phyloP scores from a whole-genome alignment of 2,113 vertebrate genomes.

The Cyphomyrus plagiostoma region DNA sequence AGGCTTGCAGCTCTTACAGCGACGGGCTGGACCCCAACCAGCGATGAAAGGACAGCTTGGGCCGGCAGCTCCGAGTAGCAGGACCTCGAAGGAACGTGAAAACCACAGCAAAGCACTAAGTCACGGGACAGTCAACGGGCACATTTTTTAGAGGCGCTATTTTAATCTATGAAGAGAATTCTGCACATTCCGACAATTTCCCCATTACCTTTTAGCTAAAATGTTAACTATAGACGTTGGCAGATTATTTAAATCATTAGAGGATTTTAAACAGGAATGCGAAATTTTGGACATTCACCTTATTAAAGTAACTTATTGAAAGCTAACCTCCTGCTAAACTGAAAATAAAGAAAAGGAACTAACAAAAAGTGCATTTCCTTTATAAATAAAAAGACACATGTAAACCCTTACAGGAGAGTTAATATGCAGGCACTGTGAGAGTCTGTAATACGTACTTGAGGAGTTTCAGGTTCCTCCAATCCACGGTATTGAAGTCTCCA shows the following conservation, averaged over 20 bases:
- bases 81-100: slow-evolving; percentile 54
- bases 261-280: not conserved
- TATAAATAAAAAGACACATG: not conserved
- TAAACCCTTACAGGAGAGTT: not conserved
- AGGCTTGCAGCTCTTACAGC: slow-evolving; percentile 51
- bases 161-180: slow-evolving; percentile 2
- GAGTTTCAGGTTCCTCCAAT: slow-evolving; percentile 67
- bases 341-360: not conserved
- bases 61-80: slow-evolving; percentile 80
- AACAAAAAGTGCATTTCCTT: not conserved
- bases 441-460: slow-evolving; percentile 75
- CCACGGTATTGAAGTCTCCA: slow-evolving; percentile 65
- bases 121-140: not conserved
- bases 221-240: not conserved
- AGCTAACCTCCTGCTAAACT: not conserved
- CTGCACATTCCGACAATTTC: not conserved
- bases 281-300: not conserved
- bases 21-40: slow-evolving; percentile 71
- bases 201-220: not conserved
- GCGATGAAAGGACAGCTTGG: slow-evolving; percentile 78
- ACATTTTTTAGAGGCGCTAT: not conserved
- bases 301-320: not conserved
- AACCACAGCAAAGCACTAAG: not conserved
- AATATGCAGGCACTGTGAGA: not conserved
- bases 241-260: not conserved